These are phyloP conservation scores for Apodemia zela DNA, from an alignment of 2,888 invertebrate genomes.

Conservation along the genomic window DNA sequence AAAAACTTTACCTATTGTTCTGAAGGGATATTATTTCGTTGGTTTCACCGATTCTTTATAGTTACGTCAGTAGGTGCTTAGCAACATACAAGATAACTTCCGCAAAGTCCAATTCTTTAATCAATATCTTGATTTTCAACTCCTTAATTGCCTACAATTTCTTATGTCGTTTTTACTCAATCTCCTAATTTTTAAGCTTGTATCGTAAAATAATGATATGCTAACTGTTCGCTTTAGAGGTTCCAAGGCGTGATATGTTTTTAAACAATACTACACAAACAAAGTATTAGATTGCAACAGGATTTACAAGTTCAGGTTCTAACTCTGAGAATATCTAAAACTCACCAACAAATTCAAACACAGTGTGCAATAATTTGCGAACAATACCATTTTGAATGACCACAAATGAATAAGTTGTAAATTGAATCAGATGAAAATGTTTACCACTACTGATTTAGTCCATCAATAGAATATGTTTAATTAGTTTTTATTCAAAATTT, in stretches of 20 bases:
- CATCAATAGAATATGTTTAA: background rate
- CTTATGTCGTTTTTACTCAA: constrained; percentile 15
- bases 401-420: background rate
- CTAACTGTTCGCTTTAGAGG: constrained; percentile 50
- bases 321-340: constrained; percentile 17
- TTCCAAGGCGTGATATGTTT: constrained; percentile 69
- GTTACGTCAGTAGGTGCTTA: constrained; percentile 6
- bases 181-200: constrained; percentile 31
- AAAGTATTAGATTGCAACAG: constrained; percentile 21
- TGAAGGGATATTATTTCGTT: no score
- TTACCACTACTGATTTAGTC: background rate
- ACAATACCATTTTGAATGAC: background rate
- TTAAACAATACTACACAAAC: constrained; percentile 25
- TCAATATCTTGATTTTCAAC: background rate
- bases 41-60: background rate
- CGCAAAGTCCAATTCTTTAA: background rate
- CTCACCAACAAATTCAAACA: constrained; percentile 9
- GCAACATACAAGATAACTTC: constrained; percentile 8
- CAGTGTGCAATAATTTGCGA: constrained; percentile 7
- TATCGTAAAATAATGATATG: constrained; percentile 63
- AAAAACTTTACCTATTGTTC: no score
- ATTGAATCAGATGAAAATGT: background rate
- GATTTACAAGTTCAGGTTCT: constrained; percentile 5
- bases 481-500: background rate
- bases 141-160: constrained; percentile 13